Evolutionary conservation across 2,797 vertebrate species (phyloP).

Genomic region (Pempheris klunzingeri): DNA sequence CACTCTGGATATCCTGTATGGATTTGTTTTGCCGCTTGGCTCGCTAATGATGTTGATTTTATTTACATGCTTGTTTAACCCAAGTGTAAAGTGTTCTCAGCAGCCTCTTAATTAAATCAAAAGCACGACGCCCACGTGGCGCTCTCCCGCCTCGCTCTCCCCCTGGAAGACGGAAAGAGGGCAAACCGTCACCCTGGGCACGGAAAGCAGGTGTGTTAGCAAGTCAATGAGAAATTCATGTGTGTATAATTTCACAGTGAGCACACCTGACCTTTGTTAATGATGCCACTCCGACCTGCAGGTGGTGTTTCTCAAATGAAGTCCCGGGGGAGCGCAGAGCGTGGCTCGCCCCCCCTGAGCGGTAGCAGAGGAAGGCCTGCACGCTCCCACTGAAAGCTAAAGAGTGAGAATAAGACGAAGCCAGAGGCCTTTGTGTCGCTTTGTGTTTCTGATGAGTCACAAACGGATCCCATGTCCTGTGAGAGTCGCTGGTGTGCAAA

Average conservation of each 20-base stretch:
- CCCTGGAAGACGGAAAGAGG: constrained; percentile 70
- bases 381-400: no score
- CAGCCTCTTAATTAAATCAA: constrained; percentile 74
- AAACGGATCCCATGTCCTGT: constrained; percentile 28
- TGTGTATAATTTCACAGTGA: constrained; percentile 81
- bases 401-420: constrained; percentile 40
- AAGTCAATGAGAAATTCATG: constrained; percentile 80
- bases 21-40: constrained; percentile 62
- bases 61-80: constrained; percentile 71
- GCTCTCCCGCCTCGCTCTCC: constrained; percentile 22
- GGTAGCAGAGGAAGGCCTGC: constrained; percentile 7
- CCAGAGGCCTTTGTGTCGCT: constrained; percentile 11
- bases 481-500: constrained; percentile 48
- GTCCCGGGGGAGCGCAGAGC: constrained; percentile 63
- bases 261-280: constrained; percentile 84
- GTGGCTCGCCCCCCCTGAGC: constrained; percentile 36
- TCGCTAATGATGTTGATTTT: constrained; percentile 61
- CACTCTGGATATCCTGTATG: constrained; percentile 31
- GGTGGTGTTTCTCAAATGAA: constrained; percentile 77
- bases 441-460: constrained; percentile 1
- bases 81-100: constrained; percentile 56
- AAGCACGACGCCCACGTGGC: constrained; percentile 35
- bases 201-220: constrained; percentile 81
- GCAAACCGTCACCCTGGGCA: constrained; percentile 65
- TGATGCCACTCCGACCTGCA: constrained; percentile 81